phyloP scores from a whole-genome alignment of 1,140 invertebrate species.

The Centruroides sculpturatus region DNA sequence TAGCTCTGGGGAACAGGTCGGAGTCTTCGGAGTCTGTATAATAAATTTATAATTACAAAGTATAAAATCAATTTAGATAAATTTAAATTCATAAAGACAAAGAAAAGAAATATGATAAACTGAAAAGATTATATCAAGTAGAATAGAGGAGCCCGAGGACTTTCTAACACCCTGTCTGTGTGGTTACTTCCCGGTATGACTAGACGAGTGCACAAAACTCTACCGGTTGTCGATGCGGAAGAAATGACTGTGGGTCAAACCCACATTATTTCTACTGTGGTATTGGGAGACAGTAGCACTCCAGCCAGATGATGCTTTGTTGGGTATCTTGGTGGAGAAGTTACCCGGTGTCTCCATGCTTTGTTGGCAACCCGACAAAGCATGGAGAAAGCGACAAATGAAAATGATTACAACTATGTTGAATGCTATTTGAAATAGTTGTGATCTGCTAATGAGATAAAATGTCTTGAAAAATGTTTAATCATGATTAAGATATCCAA shows the following conservation, averaged over 20 bases:
- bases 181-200: neutral
- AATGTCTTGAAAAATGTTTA: too few species aligned
- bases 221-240: neutral
- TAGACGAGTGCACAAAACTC: neutral
- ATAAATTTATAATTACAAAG: too few species aligned
- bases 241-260: neutral
- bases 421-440: neutral
- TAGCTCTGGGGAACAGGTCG: too few species aligned
- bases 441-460: too few species aligned
- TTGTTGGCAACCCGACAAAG: too few species aligned
- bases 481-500: too few species aligned
- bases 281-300: too few species aligned
- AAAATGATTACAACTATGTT: neutral
- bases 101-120: neutral
- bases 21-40: too few species aligned
- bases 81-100: neutral
- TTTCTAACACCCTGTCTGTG: neutral
- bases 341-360: too few species aligned
- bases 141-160: neutral
- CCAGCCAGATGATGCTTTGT: too few species aligned
- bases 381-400: neutral
- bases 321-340: too few species aligned
- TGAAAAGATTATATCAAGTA: neutral
- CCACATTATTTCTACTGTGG: neutral
- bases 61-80: too few species aligned